Evolutionary conservation across 2,113 vertebrate species (phyloP).

Genomic region (Smithornis capensis): DNA sequence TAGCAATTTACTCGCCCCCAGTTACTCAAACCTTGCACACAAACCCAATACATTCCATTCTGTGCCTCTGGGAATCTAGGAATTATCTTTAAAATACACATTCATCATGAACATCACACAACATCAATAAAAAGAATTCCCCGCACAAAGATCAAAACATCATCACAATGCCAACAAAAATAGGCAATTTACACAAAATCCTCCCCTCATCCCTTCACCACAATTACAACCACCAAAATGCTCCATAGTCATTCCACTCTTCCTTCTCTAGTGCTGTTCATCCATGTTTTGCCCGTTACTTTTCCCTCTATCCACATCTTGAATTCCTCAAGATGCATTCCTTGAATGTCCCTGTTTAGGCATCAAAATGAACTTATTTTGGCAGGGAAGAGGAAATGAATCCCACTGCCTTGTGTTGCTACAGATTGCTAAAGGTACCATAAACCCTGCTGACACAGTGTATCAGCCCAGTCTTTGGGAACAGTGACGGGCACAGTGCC

Average conservation of each 20-base stretch:
- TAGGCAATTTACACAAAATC: neutral
- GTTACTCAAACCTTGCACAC: neutral
- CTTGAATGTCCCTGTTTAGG: too few relatives aligned
- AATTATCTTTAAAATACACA: neutral
- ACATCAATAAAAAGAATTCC: neutral
- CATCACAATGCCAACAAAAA: neutral
- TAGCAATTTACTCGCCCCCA: neutral
- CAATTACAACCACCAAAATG: neutral
- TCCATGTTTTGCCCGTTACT: neutral
- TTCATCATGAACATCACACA: neutral
- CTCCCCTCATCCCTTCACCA: neutral
- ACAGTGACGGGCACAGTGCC: conserved; percentile 85
- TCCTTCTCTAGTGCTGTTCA: neutral
- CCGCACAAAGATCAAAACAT: neutral
- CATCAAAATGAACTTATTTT: neutral
- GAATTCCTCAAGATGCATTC: too few relatives aligned
- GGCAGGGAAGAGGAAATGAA: neutral
- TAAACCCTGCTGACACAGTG: conserved; percentile 91
- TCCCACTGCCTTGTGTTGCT: neutral
- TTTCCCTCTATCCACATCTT: neutral
- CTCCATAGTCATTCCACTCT: neutral
- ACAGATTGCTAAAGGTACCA: conserved; percentile 77
- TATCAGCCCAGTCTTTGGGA: conserved; percentile 86
- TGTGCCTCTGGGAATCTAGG: neutral
- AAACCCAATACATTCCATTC: neutral